phyloP scores from a whole-genome alignment of 2,113 vertebrate genomes.

The Archocentrus centrarchus region DNA sequence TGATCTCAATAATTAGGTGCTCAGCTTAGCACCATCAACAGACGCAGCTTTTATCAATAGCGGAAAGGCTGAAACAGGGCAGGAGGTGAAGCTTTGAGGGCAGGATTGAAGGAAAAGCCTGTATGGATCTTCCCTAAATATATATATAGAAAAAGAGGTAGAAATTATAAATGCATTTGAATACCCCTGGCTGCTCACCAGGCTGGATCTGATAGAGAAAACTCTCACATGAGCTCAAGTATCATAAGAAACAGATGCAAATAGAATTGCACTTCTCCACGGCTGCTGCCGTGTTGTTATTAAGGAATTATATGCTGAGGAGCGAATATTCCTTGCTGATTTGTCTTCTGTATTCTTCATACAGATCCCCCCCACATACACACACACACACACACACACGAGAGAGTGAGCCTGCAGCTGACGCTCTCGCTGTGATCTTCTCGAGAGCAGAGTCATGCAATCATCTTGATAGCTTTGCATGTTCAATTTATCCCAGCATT shows the following conservation, averaged over 20 bases:
- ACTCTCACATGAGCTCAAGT: slow-evolving; percentile 13
- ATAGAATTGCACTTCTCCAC: slow-evolving; percentile 16
- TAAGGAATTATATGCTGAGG: slow-evolving; percentile 54
- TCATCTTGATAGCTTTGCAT: slow-evolving; percentile 59
- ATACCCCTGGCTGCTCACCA: slow-evolving; percentile 17
- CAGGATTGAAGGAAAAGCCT: background rate
- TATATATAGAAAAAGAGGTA: slow-evolving; percentile 3
- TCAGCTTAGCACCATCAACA: slow-evolving; percentile 68
- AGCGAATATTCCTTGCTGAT: slow-evolving; percentile 40
- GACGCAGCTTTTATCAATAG: slow-evolving; percentile 45
- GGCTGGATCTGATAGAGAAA: slow-evolving; percentile 18
- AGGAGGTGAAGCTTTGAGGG: background rate
- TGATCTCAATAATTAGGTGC: slow-evolving; percentile 81
- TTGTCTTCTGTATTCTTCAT: slow-evolving; percentile 25
- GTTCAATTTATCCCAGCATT: slow-evolving; percentile 62
- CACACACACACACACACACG: background rate
- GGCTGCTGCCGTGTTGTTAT: slow-evolving; percentile 39
- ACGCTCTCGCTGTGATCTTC: slow-evolving; percentile 28
- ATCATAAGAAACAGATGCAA: slow-evolving; percentile 46
- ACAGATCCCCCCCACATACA: background rate
- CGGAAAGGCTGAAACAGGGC: slow-evolving; percentile 5
- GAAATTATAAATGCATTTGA: slow-evolving; percentile 36
- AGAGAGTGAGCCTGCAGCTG: slow-evolving; percentile 44
- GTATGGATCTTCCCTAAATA: slow-evolving; percentile 41
- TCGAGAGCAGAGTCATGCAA: slow-evolving; percentile 50